Evolutionary conservation across 1,140 invertebrate genomes (phyloP).

Genomic region (Apis cerana): DNA sequence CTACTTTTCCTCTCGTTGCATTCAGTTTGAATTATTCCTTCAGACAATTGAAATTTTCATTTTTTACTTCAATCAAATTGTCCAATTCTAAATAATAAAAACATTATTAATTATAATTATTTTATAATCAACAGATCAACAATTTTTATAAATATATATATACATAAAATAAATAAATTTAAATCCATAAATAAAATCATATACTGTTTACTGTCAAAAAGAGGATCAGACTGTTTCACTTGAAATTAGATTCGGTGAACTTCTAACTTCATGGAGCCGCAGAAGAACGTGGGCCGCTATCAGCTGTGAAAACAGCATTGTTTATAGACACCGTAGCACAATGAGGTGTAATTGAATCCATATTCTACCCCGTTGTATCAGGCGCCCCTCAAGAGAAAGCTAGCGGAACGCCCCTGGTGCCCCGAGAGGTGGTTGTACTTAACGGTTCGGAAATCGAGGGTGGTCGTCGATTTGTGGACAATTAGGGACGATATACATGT

Average conservation of each 20-base stretch:
- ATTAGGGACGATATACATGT: conserved; percentile 71
- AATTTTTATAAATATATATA: not conserved
- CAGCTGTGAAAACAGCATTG: conserved; percentile 80
- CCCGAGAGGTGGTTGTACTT: conserved; percentile 63
- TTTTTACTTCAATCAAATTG: not conserved
- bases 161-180: not conserved
- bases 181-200: not conserved
- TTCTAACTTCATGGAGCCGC: conserved; percentile 4
- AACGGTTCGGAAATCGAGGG: conserved; percentile 72
- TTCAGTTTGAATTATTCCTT: not conserved
- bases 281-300: conserved; percentile 64
- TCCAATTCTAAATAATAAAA: not conserved
- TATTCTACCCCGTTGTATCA: conserved; percentile 62
- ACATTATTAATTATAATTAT: not conserved
- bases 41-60: not conserved
- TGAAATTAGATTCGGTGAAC: not conserved
- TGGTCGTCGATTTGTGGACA: conserved; percentile 76
- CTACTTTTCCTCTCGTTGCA: not conserved
- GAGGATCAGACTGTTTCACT: not conserved
- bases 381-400: conserved; percentile 47
- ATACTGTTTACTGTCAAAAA: not conserved
- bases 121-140: not conserved
- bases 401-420: conserved; percentile 45
- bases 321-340: conserved; percentile 77
- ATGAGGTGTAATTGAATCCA: conserved; percentile 80